These are phyloP conservation scores for Daboia siamensis DNA, from an alignment of 2,113 vertebrate species.

Conservation along the genomic window DNA sequence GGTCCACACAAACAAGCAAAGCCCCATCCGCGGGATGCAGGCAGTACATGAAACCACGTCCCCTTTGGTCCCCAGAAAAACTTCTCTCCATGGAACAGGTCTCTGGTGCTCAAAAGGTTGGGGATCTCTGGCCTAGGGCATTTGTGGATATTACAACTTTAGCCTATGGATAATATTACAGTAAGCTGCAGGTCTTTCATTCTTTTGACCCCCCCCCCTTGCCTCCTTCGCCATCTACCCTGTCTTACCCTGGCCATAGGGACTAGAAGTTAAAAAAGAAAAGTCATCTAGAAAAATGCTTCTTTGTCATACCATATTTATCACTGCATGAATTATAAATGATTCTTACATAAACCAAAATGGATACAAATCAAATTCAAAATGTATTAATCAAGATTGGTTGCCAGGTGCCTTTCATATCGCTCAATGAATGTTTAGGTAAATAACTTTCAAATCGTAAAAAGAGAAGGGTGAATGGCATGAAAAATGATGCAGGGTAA, in stretches of 20 bases:
- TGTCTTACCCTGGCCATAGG: no score
- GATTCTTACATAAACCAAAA: constrained; percentile 14
- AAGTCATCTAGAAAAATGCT: constrained; percentile 5
- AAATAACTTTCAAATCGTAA: background rate
- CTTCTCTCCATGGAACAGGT: no score
- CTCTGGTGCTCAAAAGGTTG: no score
- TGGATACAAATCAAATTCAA: constrained; percentile 29
- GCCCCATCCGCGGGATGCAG: no score
- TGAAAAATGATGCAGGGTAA: background rate
- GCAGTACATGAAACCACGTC: no score
- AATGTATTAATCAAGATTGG: constrained; percentile 28
- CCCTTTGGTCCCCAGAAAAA: no score
- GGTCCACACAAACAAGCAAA: no score
- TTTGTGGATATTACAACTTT: background rate
- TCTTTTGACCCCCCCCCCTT: background rate
- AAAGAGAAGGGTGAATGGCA: background rate
- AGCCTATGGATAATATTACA: background rate
- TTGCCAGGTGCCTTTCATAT: background rate
- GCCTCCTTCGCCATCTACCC: background rate
- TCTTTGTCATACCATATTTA: constrained; percentile 18
- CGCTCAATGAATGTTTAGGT: background rate
- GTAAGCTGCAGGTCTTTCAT: background rate
- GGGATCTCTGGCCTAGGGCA: no score
- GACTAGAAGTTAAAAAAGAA: background rate
- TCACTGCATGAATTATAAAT: constrained; percentile 32